phyloP scores from a whole-genome alignment of 2,797 vertebrate species.

The Thalassophryne amazonica region DNA sequence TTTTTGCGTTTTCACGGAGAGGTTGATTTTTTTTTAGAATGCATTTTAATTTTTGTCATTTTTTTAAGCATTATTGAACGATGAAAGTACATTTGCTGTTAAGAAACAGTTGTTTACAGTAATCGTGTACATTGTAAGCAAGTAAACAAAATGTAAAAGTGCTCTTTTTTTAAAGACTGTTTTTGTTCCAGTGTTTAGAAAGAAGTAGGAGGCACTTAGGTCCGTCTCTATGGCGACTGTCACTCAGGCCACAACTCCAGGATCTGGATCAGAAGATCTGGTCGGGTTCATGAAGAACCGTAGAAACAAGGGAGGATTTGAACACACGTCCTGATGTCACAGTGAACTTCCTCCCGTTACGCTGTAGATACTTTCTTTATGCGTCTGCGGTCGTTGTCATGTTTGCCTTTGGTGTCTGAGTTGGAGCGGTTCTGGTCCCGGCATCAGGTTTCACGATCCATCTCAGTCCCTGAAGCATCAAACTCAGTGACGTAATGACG shows the following conservation, averaged over 20 bases:
- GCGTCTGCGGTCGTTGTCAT: too few species aligned
- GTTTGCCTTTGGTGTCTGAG: too few species aligned
- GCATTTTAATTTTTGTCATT: conserved; percentile 22
- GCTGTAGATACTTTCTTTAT: too few species aligned
- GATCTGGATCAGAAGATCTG: conserved; percentile 33
- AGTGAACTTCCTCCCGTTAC: too few species aligned
- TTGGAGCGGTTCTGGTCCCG: too few species aligned
- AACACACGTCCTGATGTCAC: too few species aligned
- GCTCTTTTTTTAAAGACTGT: conserved; percentile 71
- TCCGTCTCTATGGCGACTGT: conserved; percentile 74
- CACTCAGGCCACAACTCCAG: conserved; percentile 27
- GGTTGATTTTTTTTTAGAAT: conserved; percentile 12
- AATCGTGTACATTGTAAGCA: conserved; percentile 64
- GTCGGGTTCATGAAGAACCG: conserved; percentile 8
- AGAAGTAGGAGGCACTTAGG: conserved; percentile 96
- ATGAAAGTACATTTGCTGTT: conserved; percentile 48
- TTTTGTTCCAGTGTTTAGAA: conserved; percentile 77
- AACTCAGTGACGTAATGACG: too few species aligned
- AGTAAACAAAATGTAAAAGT: conserved; percentile 78
- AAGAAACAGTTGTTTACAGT: conserved; percentile 50
- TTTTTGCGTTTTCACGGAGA: background rate
- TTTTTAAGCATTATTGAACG: conserved; percentile 22
- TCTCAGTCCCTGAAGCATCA: too few species aligned
- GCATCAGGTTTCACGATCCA: too few species aligned
- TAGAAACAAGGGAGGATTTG: too few species aligned